These are phyloP conservation scores for Percopsis omiscomaycus DNA, from an alignment of 2,797 vertebrate genomes.

Conservation along the genomic window DNA sequence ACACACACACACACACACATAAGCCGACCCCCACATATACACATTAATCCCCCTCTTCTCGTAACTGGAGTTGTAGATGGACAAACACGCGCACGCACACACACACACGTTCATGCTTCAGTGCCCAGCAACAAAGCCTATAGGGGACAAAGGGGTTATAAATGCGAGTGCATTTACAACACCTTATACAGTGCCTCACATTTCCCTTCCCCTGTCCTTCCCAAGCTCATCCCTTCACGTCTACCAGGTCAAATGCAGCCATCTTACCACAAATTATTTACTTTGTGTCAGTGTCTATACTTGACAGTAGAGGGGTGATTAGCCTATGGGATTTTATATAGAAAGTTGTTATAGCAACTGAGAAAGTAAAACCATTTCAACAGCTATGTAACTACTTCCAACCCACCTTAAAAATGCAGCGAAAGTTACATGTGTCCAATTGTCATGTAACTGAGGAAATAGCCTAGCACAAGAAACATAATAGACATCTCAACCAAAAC, in stretches of 20 bases:
- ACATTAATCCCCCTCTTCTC: slow-evolving; percentile 36
- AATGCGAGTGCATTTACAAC: slow-evolving; percentile 64
- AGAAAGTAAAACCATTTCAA: neutral
- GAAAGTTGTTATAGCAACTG: slow-evolving; percentile 20
- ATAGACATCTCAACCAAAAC: too few relatives aligned
- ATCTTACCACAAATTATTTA: slow-evolving; percentile 18
- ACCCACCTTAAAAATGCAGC: too few relatives aligned
- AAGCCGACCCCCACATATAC: slow-evolving; percentile 24
- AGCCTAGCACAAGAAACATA: too few relatives aligned
- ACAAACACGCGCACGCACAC: slow-evolving; percentile 17
- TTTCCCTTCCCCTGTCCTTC: slow-evolving; percentile 49
- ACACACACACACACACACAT: slow-evolving; percentile 20
- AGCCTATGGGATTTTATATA: slow-evolving; percentile 38
- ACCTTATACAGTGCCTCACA: slow-evolving; percentile 53
- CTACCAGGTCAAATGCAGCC: neutral
- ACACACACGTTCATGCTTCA: slow-evolving; percentile 62
- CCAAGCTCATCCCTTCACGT: slow-evolving; percentile 23
- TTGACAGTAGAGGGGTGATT: slow-evolving; percentile 30
- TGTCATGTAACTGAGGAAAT: too few relatives aligned
- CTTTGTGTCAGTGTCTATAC: slow-evolving; percentile 50
- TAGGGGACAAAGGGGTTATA: slow-evolving; percentile 63
- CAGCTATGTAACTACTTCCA: neutral
- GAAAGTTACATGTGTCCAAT: too few relatives aligned
- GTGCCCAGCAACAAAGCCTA: slow-evolving; percentile 71
- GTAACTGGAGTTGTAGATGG: slow-evolving; percentile 47